Evolutionary conservation across 2,888 invertebrate genomes (phyloP), one percentile per base, ranked within the genome.

Genomic region (Philonicus albiceps): DNA sequence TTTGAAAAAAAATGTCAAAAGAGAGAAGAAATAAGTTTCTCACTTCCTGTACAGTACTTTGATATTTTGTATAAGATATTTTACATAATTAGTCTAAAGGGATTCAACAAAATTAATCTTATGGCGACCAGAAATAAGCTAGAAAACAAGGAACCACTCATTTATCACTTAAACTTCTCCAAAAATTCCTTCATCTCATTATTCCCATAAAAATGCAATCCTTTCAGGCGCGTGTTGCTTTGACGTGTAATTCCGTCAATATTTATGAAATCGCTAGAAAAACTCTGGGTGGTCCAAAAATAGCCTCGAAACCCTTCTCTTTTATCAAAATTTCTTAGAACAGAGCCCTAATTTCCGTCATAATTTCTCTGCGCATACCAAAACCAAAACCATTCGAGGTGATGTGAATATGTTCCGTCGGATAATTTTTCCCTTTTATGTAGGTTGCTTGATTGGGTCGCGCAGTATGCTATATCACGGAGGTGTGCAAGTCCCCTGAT

Each of bases 211-310:
- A 64, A 64, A 64, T 64, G 64, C 64, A 64, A 64, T 64, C 64
- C 64, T 64, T 64, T 22, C 64, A 64, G 27, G 64, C 27, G 22
- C n/a, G 13, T 49, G 78, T 78, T 30, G 27, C 49, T 49, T 53
- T 49, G 49, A 78, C 49, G 78, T 11, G 53, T 78, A 43, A 49
- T 49, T 49, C 53, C 49, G 78, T 78, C 78, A 78, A 78, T 78
- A 78, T 78, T 78, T 78, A 78, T 78, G 78, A 78, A 78, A 49
- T 78, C 64, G 13, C 22, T 27, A 2, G 64, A 11, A 22, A 27
- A 27, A 64, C 8, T 64, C 64, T 64, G 64, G 64, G 64, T 64
- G 64, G 64, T 49, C 64, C 64, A 64, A 27, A 64, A 64, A 64
- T 64, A 64, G 64, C 55, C 8, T 19, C 55, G 1, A 55, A 64